phyloP scores from a whole-genome alignment of 2,888 invertebrate species.

The Trichopria drosophilae region DNA sequence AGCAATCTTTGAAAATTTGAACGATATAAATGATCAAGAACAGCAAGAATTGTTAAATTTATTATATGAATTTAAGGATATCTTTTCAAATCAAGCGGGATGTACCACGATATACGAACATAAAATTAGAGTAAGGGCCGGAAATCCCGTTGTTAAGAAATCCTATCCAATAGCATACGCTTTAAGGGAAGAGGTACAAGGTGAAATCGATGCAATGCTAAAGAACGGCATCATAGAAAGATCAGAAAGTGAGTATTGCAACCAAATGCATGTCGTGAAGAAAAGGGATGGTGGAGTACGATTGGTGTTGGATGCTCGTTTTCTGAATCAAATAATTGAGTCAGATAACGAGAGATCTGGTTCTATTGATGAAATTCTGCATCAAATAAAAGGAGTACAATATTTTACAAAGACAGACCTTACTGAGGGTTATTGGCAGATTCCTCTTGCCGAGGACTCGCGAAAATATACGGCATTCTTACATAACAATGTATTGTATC shows the following conservation, averaged over 20 bases:
- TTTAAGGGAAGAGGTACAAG: background rate
- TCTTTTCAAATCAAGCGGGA: background rate
- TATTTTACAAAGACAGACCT: slow-evolving; percentile 60
- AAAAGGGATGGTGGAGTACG: no score
- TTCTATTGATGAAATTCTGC: no score
- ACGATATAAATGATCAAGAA: no score
- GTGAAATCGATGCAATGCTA: background rate
- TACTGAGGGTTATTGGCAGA: slow-evolving; percentile 36
- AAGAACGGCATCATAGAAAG: background rate
- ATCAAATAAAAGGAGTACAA: no score
- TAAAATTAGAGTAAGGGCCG: background rate
- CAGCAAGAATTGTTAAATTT: no score
- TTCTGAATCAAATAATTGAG: no score
- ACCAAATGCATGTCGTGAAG: background rate
- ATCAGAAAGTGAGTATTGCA: background rate
- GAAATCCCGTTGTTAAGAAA: background rate
- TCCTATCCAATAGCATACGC: background rate
- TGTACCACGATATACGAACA: background rate
- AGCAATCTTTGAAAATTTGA: no score
- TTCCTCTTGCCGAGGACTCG: background rate
- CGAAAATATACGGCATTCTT: slow-evolving; percentile 4
- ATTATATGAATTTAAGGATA: no score
- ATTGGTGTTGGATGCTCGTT: no score
- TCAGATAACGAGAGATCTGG: no score
- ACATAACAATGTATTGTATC: background rate